Evolutionary conservation across 2,888 invertebrate species (phyloP).

Genomic region (Microctonus hyperodae): DNA sequence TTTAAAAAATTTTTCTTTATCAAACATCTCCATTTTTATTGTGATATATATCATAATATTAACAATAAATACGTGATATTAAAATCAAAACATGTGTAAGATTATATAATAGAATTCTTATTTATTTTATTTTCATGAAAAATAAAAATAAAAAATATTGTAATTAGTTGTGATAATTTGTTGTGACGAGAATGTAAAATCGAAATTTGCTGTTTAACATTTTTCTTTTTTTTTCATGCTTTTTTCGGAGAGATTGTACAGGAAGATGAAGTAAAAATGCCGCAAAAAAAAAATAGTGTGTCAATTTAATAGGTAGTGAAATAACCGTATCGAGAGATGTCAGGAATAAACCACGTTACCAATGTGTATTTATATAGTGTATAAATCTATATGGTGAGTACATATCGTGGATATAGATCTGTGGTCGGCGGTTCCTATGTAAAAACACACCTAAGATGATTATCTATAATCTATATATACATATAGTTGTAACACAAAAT

Average conservation of each 20-base stretch:
- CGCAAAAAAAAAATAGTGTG: conserved; percentile 27
- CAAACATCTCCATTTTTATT: not conserved
- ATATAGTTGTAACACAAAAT: conserved; percentile 20
- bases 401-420: conserved; percentile 19
- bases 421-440: conserved; percentile 21
- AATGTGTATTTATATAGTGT: not conserved
- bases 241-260: not conserved
- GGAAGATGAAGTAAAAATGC: conserved; percentile 12
- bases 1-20: not conserved
- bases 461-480: conserved; percentile 29
- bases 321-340: conserved; percentile 36
- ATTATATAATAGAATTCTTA: not conserved
- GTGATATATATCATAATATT: not conserved
- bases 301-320: conserved; percentile 22
- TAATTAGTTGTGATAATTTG: not conserved
- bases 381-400: conserved; percentile 38
- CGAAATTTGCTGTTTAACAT: too few species aligned
- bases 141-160: not conserved
- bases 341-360: conserved; percentile 25
- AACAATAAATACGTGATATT: too few species aligned
- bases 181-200: not conserved
- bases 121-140: not conserved
- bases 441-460: conserved; percentile 38
- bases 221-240: too few species aligned
- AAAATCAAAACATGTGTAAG: not conserved